These are phyloP conservation scores for Ailuropoda melanoleuca DNA, from an alignment of 2,113 vertebrate species.

Conservation along the genomic window DNA sequence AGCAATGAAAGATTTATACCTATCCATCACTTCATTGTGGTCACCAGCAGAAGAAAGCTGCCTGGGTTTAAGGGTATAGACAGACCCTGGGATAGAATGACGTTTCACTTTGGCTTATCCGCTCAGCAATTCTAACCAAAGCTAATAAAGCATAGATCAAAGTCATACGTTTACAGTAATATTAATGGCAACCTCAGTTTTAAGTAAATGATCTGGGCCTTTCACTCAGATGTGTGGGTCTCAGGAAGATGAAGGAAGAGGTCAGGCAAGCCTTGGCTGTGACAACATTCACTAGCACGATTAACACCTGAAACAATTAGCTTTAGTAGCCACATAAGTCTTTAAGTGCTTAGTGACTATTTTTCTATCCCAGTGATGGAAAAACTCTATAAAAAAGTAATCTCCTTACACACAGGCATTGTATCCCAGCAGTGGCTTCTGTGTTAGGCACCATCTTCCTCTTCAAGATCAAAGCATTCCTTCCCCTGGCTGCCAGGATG, in stretches of 20 bases:
- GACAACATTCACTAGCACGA: not conserved
- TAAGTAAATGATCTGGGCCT: conserved; percentile 34
- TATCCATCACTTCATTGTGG: not conserved
- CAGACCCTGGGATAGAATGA: not conserved
- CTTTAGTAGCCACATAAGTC: not conserved
- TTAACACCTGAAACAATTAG: not conserved
- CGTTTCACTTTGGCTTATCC: conserved; percentile 52
- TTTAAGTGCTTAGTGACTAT: not conserved
- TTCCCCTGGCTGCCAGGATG: not conserved
- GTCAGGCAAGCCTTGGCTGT: not conserved
- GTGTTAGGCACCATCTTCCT: not conserved
- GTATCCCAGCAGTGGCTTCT: not conserved
- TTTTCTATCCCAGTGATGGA: not conserved
- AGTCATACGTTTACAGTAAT: conserved; percentile 19
- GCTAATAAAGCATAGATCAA: conserved; percentile 38
- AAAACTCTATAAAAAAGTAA: not conserved
- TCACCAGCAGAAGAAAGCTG: not conserved
- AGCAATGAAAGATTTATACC: not conserved
- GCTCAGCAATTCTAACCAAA: conserved; percentile 33
- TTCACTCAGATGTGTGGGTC: conserved; percentile 11
- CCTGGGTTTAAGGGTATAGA: conserved; percentile 3
- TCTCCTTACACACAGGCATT: not conserved
- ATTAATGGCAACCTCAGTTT: conserved; percentile 30
- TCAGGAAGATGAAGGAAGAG: conserved; percentile 11
- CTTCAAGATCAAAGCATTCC: not conserved